Conservation (phyloP, 2,888 invertebrate genomes). For the Rhimphoctona megacephalus region DNA sequence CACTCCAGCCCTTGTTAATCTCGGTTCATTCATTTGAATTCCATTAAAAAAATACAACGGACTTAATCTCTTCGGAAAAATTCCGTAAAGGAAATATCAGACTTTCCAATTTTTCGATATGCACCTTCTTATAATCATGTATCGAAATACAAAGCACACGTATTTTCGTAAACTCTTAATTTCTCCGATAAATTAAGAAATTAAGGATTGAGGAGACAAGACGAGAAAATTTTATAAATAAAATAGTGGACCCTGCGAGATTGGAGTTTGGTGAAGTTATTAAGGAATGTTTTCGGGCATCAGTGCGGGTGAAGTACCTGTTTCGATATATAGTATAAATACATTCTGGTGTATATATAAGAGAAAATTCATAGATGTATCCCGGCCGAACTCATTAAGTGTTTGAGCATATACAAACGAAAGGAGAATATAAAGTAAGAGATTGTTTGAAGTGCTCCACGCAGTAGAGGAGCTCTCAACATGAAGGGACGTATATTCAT, state of each 20-base stretch:
- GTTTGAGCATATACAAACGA: constrained; percentile 74
- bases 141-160: neutral
- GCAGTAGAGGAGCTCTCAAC: constrained; percentile 58
- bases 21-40: neutral
- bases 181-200: constrained; percentile 10
- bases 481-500: constrained; percentile 44
- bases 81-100: neutral
- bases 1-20: neutral
- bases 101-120: neutral
- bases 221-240: neutral
- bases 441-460: constrained; percentile 79
- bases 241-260: neutral
- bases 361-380: constrained; percentile 26
- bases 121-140: neutral
- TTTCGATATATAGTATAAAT: neutral
- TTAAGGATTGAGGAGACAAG: neutral
- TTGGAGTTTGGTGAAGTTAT: constrained; percentile 2
- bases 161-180: neutral
- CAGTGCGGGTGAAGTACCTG: constrained; percentile 1
- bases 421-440: constrained; percentile 68
- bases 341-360: neutral
- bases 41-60: neutral
- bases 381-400: constrained; percentile 74
- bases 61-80: neutral
- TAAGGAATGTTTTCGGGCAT: neutral